Evolutionary conservation across 2,113 vertebrate species (phyloP).

Genomic region (Hypomesus transpacificus): DNA sequence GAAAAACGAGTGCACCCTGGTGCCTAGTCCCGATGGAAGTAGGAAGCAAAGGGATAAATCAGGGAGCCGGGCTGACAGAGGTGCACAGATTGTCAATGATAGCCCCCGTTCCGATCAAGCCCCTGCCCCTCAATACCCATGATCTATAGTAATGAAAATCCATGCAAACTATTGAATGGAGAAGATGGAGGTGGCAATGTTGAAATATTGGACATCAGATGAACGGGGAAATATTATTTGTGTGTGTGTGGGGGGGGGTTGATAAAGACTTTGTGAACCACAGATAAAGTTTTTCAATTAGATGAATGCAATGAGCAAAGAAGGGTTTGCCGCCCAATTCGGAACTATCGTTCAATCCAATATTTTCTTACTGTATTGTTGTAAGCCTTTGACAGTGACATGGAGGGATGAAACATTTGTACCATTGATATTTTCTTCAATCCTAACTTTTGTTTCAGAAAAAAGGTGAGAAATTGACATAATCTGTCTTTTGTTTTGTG

Average conservation of each 20-base stretch:
- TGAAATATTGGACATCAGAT: constrained; percentile 72
- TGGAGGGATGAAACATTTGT: neutral
- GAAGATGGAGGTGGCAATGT: constrained; percentile 54
- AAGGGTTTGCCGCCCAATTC: neutral
- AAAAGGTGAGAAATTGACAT: constrained; percentile 1
- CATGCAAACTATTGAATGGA: constrained; percentile 37
- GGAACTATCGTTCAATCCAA: neutral
- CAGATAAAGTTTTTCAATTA: constrained; percentile 24
- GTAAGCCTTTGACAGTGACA: constrained; percentile 41
- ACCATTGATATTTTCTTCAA: neutral
- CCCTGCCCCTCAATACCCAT: constrained; percentile 39
- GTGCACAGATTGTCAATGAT: constrained; percentile 46
- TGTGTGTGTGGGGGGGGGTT: neutral
- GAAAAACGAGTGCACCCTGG: constrained; percentile 44
- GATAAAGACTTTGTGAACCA: constrained; percentile 10
- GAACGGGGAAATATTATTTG: constrained; percentile 53
- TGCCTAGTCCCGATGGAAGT: constrained; percentile 45
- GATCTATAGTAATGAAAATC: constrained; percentile 59
- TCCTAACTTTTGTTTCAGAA: constrained; percentile 1
- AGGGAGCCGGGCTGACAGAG: constrained; percentile 28
- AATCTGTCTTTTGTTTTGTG: constrained; percentile 7
- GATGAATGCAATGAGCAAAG: constrained; percentile 8
- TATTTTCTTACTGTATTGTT: constrained; percentile 8
- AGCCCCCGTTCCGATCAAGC: constrained; percentile 16
- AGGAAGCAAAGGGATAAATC: constrained; percentile 55